Evolutionary conservation across 2,113 vertebrate species (phyloP).

Genomic region (Silurus meridionalis): DNA sequence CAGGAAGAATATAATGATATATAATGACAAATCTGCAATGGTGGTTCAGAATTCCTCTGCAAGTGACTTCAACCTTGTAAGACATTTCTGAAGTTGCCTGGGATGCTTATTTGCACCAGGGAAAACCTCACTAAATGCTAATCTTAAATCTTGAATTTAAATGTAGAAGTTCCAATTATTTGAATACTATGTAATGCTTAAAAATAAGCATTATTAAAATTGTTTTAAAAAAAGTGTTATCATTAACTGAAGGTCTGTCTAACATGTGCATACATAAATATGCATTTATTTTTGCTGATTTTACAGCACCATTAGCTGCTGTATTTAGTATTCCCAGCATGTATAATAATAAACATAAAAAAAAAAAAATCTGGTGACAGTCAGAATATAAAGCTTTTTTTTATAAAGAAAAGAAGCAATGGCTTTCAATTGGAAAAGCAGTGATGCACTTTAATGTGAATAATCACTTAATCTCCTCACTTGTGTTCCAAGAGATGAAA

Average conservation of each 20-base stretch:
- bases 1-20: background rate
- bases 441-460: slow-evolving; percentile 15
- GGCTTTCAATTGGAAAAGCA: slow-evolving; percentile 20
- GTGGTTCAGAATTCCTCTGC: background rate
- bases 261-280: background rate
- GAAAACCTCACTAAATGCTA: background rate
- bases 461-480: slow-evolving; percentile 29
- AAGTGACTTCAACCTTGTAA: slow-evolving; percentile 3
- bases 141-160: background rate
- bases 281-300: background rate
- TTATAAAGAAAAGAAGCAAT: background rate
- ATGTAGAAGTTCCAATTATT: background rate
- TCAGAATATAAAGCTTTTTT: slow-evolving; percentile 17
- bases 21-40: background rate
- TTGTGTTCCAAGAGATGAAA: slow-evolving; percentile 39
- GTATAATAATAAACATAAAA: background rate
- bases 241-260: background rate
- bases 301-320: background rate
- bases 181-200: background rate
- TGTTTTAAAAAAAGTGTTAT: background rate
- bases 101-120: background rate
- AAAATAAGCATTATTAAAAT: background rate
- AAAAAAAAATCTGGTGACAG: background rate
- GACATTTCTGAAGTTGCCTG: background rate
- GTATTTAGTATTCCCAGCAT: slow-evolving; percentile 38